Evolutionary conservation across 2,797 vertebrate genomes (phyloP).

Genomic region (Denticeps clupeoides): DNA sequence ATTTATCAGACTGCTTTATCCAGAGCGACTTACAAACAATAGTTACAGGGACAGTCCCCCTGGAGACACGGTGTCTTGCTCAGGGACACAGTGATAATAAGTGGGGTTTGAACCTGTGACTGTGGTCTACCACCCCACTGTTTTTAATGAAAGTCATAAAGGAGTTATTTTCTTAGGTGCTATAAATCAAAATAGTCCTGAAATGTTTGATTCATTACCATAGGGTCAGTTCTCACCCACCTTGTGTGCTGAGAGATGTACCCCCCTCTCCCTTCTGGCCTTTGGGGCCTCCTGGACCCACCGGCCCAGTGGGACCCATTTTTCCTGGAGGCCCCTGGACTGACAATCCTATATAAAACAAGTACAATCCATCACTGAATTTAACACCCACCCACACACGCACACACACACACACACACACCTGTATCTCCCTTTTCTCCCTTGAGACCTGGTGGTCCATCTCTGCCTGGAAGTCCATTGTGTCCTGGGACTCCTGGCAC

Average conservation of each 20-base stretch:
- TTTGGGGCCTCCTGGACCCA: slow-evolving; percentile 4
- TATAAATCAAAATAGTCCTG: background rate
- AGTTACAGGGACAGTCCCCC: too few species aligned
- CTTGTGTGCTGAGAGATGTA: too few species aligned
- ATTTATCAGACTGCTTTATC: too few species aligned
- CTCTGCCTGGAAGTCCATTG: background rate
- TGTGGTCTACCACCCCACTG: too few species aligned
- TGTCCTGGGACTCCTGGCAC: slow-evolving; percentile 13
- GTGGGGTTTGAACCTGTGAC: too few species aligned
- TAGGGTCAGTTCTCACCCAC: background rate
- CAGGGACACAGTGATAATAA: too few species aligned
- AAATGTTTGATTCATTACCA: background rate
- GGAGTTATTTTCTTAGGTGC: background rate
- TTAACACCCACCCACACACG: too few species aligned
- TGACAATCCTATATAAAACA: background rate
- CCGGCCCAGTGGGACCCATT: background rate
- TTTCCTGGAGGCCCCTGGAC: slow-evolving; percentile 8
- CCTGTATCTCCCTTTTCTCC: slow-evolving; percentile 22
- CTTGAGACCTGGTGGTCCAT: slow-evolving; percentile 11
- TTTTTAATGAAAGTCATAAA: background rate
- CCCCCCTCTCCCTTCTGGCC: slow-evolving; percentile 13
- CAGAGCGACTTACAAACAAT: too few species aligned
- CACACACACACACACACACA: background rate
- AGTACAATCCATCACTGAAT: too few species aligned
- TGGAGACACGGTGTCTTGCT: too few species aligned